Evolutionary conservation across 2,797 vertebrate species (phyloP), one percentile per base, ranked within the genome.

Genomic region (Sparus aurata): DNA sequence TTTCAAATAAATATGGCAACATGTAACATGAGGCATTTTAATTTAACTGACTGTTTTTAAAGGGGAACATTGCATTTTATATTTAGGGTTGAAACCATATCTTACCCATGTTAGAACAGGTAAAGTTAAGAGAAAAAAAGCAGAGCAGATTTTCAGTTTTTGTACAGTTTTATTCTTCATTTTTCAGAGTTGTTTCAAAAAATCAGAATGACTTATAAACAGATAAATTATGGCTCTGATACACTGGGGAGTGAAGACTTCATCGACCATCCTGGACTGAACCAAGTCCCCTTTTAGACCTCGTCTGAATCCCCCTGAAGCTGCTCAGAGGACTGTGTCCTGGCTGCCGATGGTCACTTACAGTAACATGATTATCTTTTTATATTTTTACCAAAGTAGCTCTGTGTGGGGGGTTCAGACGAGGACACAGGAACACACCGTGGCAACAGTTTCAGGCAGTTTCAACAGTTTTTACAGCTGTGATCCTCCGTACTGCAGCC

Each of bases 201-300:
- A 82, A 89, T 87, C 78, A 86, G 91, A 94, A 87, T 58, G 69
- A 92, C 68, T 77, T 82, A 87, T 49, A 92, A 90, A 93, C 90
- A 87, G 80, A 91, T 85, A 81, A 85, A 91, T 88, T 91, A 92
- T 92, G 92, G 89, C 93, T 94, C 87, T 80, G 83, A 84, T 80
- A 86, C 85, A 91, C 69, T 65, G 79, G 50, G 63, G 62, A 75
- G 83, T 80, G 62, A 86, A 86, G 84, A 89, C 86, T 76, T 80
- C 65, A 71, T 70, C 79, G 73, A 86, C 71, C 12, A 11, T 65
- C 45, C 58, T 63, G 67, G 59, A 30, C 75, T 62, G 66, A 53
- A 70, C 66, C 63, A 25, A 34, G 17, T n/a, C 22, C 62, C 50
- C 8, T 7, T 18, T 2, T 22, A n/a, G 49, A 72, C 23, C 17